Conservation (phyloP, 2,113 vertebrate genomes). For the Buteo buteo region DNA sequence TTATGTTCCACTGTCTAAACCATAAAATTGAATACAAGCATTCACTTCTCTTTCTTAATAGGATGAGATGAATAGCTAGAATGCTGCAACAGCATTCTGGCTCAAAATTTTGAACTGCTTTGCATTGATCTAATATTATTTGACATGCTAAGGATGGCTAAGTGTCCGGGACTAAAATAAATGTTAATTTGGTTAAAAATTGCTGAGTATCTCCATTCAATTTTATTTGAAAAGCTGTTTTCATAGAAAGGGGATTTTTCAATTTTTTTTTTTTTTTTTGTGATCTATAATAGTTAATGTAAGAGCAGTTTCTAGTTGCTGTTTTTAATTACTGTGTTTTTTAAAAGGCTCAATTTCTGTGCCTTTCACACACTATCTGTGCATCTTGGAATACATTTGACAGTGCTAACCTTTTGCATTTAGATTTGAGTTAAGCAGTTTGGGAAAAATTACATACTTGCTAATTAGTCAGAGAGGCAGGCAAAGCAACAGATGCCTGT, state of each 20-base stretch:
- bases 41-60: background rate
- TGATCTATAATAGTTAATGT: background rate
- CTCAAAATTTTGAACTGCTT: background rate
- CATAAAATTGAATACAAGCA: background rate
- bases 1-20: background rate
- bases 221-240: background rate
- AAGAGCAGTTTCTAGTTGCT: background rate
- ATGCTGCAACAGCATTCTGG: background rate
- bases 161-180: background rate
- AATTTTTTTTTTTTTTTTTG: background rate
- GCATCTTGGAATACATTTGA: background rate
- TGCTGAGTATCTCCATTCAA: background rate
- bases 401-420: background rate
- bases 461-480: background rate
- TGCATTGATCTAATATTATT: background rate
- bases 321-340: background rate
- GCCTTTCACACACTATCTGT: background rate
- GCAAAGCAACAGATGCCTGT: background rate
- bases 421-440: background rate
- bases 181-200: background rate
- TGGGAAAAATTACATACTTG: background rate
- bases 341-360: background rate
- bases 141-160: background rate
- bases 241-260: background rate
- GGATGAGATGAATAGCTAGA: background rate